Evolutionary conservation across 2,113 vertebrate species (phyloP), one percentile per base, ranked within the genome.

Genomic region (Pteronura brasiliensis): DNA sequence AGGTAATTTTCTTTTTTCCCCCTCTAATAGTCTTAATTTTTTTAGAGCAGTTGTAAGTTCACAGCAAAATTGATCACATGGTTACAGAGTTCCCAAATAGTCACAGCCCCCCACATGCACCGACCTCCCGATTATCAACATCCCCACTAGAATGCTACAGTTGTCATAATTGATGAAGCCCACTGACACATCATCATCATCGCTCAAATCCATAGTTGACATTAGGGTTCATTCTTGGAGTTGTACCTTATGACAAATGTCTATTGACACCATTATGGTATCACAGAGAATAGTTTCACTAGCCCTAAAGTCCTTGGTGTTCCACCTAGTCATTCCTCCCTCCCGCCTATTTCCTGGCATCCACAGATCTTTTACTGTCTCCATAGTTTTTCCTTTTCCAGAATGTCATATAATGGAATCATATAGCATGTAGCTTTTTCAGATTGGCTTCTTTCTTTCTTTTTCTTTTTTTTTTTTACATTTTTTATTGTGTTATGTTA

Each of bases 61-160:
- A 63, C 36, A 82, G 59, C 1, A 82, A 63, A 85, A 42, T 12
- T 69, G 9, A 89, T 82, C 29, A 29, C 1, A 47, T 90, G 83
- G 23, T 39, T 31, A 5, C 11, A 59, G 20, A 47, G 20, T 90
- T 81, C 23, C 23, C n/a, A 31, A 36, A 13, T 61, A 29, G 3
- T 13, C 2, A 8, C 21, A 18, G 31, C 6, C 39, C 12, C 15
- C 10, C 1, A 27, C 2, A 49, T 0, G 0, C 42, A 27, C 12
- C 15, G 0, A 0, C 34, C 42, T 10, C 12, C 25, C 5, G 13
- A 23, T 18, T 23, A 12, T 39, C 44, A 39, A 14, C 13, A 10
- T 7, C n/a, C 21, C 31, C 13, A 29, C 7, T 11, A 61, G 7
- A 86, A 3, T 4, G 27, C 18, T n/a, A 18, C 17, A 31, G 74